Evolutionary conservation across 30 jellyfish, hydroid and myxozoan genomes (phyloP), one percentile per base, ranked within the genome.

Genomic region (Chironex yamaguchii): DNA sequence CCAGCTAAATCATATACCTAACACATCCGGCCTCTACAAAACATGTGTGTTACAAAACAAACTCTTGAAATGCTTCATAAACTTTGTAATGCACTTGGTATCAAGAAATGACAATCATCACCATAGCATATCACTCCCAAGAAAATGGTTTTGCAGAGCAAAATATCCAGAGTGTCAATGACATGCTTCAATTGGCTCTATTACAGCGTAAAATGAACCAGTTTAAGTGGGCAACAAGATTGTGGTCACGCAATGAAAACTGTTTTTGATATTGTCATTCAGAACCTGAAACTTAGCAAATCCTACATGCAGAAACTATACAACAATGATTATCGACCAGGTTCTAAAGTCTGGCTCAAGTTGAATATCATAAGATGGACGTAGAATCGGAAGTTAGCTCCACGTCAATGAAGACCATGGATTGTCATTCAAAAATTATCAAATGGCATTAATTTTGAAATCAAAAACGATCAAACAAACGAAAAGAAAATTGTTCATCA

Each of bases 161-260:
- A 11, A 32, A 69, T 23, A 69, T 69, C 34, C 22, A 31, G 20
- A 69, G 21, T 33, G 26, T 69, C 26, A 69, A 69, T 23, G 83
- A 69, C 72, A 33, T 82, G 92, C 48, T 82, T 21, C 65, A 68
- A 64, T 81, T 77, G n/a, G 85, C 68, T 72, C 34, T 82, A 32
- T 78, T 82, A 14, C 92, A 82, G 67, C 92, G 86, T 14, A 81
- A 73, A 36, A 69, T 68, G 49, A 67, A 34, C 42, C 86, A 82
- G 76, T 34, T 76, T 3, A 77, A 85, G 35, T 72, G 95, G 95
- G 50, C 68, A 34, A 49, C 79, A 74, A 33, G 86, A 74, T 22
- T 52, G 71, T 22, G 31, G 21, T 12, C 50, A 23, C n/a, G 52
- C 20, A 17, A 42, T 81, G 17, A 42, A 64, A 36, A 82, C 54